phyloP scores from a whole-genome alignment of 2,888 invertebrate genomes.

The Cenopis cana region DNA sequence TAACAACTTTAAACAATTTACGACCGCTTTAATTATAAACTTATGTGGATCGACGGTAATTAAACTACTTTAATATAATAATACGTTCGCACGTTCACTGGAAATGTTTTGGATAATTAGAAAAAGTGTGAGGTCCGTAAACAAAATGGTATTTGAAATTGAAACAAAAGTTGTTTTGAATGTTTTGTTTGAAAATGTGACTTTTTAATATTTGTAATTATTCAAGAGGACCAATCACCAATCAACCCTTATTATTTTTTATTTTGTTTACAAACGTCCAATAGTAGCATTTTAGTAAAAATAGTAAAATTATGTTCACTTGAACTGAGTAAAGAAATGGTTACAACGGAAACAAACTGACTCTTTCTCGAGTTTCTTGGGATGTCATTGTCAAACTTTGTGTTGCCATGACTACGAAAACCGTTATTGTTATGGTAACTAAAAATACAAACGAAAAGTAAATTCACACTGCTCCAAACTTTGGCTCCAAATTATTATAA shows the following conservation, averaged over 20 bases:
- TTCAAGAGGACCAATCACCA: constrained; percentile 16
- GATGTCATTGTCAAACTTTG: constrained; percentile 49
- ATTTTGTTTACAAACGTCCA: background rate
- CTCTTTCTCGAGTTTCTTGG: background rate
- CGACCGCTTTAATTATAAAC: constrained; percentile 35
- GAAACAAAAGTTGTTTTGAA: constrained; percentile 41
- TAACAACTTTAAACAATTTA: constrained; percentile 52
- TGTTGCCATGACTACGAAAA: constrained; percentile 60
- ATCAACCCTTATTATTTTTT: background rate
- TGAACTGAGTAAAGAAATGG: background rate
- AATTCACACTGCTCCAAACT: too few relatives aligned
- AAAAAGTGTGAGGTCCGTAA: constrained; percentile 48
- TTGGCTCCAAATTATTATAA: background rate
- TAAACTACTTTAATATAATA: constrained; percentile 32
- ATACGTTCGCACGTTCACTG: constrained; percentile 45
- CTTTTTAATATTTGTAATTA: constrained; percentile 26
- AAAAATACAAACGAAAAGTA: background rate
- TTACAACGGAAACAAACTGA: constrained; percentile 31
- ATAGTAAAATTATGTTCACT: constrained; percentile 21
- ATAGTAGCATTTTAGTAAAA: constrained; percentile 20
- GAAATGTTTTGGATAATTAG: constrained; percentile 34
- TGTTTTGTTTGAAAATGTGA: constrained; percentile 39
- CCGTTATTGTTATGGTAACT: constrained; percentile 44
- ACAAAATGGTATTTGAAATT: constrained; percentile 52
- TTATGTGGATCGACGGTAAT: constrained; percentile 30